Evolutionary conservation across 2,888 invertebrate species (phyloP), one percentile per base, ranked within the genome.

Genomic region (Boloria selene): DNA sequence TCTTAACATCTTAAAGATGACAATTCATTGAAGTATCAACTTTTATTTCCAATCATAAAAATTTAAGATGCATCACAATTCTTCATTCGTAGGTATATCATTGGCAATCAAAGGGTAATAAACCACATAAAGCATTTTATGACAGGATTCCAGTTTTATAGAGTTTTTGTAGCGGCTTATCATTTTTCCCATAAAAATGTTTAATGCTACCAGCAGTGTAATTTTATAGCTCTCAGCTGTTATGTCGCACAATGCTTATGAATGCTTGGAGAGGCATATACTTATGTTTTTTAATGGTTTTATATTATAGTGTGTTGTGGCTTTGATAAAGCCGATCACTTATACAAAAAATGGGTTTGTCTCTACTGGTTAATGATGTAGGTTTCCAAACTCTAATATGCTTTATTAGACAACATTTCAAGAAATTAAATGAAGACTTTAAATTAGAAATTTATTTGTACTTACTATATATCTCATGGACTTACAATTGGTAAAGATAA

Each of bases 121-220:
- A 72, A 70, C 71, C 59, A 60, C 65, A 70, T 66, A 73, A 73
- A 73, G 67, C 66, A 72, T 63, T 73, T 71, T 70, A 85, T 77
- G 77, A 73, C 74, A 65, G 76, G 73, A 78, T 78, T 75, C 77
- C 77, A 75, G 75, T 80, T 87, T 86, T 84, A 86, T 85, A 74
- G 77, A 76, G 81, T 82, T 85, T 84, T 83, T 79, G 82, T 78
- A 79, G 76, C 80, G 81, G 84, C 83, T 87, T 86, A 87, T 87
- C 84, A 87, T 87, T 84, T 84, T 80, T 74, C 76, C 75, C 83
- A 81, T 88, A 87, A 88, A 86, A 77, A 74, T 77, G 72, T 61
- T 82, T 86, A 84, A 84, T 83, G 80, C 42, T 53, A 49, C 51
- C 49, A n/a, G 44, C 60, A 50, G 60, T 45, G 54, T 55, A 53